Conservation (phyloP, 2,888 invertebrate genomes). For the Yponomeuta malinellus region DNA sequence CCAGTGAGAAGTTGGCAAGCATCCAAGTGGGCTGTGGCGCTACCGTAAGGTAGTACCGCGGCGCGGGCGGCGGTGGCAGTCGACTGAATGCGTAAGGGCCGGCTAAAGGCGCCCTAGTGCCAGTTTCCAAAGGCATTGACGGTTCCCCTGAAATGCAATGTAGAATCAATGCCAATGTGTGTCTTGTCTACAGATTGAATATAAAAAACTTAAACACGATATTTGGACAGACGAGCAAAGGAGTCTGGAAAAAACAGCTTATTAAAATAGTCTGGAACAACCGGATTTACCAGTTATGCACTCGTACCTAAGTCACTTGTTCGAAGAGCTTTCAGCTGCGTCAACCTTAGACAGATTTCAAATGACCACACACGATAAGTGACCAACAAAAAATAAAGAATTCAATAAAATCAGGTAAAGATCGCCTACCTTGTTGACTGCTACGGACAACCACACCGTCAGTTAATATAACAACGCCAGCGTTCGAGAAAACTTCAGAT, state of each 20-base stretch:
- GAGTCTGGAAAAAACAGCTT: too few species aligned
- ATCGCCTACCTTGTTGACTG: neutral
- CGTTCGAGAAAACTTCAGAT: constrained; percentile 78
- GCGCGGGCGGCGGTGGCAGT: constrained; percentile 87
- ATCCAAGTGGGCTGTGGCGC: constrained; percentile 87
- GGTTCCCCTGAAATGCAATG: neutral
- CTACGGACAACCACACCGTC: constrained; percentile 79
- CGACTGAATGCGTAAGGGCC: constrained; percentile 94
- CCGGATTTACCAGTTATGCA: too few species aligned
- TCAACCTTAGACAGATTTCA: too few species aligned
- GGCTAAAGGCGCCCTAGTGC: constrained; percentile 86
- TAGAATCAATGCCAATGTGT: too few species aligned
- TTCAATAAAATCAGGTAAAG: neutral
- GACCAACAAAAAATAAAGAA: neutral
- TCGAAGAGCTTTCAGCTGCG: too few species aligned
- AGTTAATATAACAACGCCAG: constrained; percentile 85
- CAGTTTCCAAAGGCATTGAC: constrained; percentile 53
- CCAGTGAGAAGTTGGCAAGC: constrained; percentile 87
- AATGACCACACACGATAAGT: neutral
- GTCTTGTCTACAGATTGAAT: too few species aligned
- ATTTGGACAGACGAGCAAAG: too few species aligned
- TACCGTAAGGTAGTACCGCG: constrained; percentile 85
- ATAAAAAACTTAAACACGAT: too few species aligned
- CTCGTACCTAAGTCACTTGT: too few species aligned
- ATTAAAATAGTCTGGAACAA: too few species aligned